phyloP scores from a whole-genome alignment of 2,113 vertebrate species.

The Crotalus helleri region DNA sequence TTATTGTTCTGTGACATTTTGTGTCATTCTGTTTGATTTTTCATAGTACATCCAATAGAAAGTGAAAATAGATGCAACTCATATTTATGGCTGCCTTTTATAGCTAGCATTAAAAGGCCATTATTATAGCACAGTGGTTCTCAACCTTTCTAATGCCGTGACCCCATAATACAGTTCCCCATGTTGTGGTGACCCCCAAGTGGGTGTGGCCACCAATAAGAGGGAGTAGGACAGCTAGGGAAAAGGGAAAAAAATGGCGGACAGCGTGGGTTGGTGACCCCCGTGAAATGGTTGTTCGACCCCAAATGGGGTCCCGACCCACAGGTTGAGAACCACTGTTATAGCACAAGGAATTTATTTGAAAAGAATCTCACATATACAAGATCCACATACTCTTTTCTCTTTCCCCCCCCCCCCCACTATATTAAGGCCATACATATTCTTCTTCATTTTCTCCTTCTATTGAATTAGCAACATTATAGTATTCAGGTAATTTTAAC shows the following conservation, averaged over 20 bases:
- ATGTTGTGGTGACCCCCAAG: too few relatives aligned
- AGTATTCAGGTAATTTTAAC: not conserved
- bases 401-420: not conserved
- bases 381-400: not conserved
- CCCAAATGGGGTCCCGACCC: too few relatives aligned
- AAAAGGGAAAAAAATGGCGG: too few relatives aligned
- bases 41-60: constrained; percentile 43
- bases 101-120: not conserved
- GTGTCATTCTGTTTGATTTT: constrained; percentile 27
- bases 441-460: not conserved
- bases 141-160: too few relatives aligned
- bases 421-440: not conserved
- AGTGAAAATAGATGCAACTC: constrained; percentile 30
- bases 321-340: too few relatives aligned
- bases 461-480: not conserved
- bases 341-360: not conserved
- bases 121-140: not conserved
- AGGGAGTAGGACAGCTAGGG: too few relatives aligned
- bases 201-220: too few relatives aligned
- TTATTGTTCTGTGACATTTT: constrained; percentile 30
- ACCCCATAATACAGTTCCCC: too few relatives aligned
- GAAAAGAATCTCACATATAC: not conserved
- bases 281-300: too few relatives aligned
- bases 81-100: constrained; percentile 19
- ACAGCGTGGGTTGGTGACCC: too few relatives aligned